phyloP scores from a whole-genome alignment of 35 echinoderm and acorn worm species.

The Stichopus chloronotus region DNA sequence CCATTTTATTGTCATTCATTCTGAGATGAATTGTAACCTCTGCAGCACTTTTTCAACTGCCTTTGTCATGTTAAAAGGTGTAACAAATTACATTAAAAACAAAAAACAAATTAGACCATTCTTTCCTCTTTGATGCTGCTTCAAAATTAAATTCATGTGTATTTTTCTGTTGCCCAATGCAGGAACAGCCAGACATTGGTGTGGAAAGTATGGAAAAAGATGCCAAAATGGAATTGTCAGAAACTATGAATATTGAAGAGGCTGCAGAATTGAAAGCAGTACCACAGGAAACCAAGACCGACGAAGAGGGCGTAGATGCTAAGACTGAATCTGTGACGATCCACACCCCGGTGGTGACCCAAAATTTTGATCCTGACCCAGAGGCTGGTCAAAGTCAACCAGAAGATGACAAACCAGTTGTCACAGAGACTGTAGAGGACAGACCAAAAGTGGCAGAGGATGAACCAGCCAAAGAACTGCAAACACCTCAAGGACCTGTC shows the following conservation, averaged over 20 bases:
- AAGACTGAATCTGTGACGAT: neutral
- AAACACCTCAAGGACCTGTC: neutral
- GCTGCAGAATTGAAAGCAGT: neutral
- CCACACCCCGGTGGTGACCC: neutral
- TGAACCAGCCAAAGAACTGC: neutral
- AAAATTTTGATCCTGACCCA: neutral
- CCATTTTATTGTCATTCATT: too few species aligned
- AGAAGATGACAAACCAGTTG: neutral
- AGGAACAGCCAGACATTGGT: neutral
- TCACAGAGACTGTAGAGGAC: neutral
- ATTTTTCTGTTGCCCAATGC: neutral
- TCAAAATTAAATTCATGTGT: neutral
- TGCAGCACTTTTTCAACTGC: too few species aligned
- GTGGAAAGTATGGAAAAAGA: conserved; percentile 24
- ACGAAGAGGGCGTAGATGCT: neutral
- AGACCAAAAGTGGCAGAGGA: neutral
- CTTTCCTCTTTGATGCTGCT: too few species aligned
- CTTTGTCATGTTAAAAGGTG: too few species aligned
- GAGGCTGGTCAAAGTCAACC: neutral
- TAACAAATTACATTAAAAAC: too few species aligned
- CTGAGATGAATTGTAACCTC: too few species aligned
- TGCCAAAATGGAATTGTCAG: neutral
- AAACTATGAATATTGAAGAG: neutral
- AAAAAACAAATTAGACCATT: too few species aligned
- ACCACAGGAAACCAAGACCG: neutral